phyloP scores from a whole-genome alignment of 2,797 vertebrate genomes.

The Rhabdophis nuchalis region DNA sequence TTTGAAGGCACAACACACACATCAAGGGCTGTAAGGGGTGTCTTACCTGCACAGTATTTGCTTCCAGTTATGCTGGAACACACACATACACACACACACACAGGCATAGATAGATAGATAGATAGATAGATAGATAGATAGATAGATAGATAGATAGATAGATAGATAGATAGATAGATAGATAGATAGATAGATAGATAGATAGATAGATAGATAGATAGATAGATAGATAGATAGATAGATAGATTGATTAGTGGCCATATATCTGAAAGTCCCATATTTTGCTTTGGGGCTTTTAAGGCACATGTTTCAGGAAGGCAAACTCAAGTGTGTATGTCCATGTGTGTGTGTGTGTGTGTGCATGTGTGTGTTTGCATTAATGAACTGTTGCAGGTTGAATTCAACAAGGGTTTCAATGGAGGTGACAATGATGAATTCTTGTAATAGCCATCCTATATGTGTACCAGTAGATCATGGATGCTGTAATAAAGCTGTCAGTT shows the following conservation, averaged over 20 bases:
- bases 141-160: too few relatives aligned
- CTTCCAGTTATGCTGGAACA: too few relatives aligned
- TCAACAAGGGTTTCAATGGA: not conserved
- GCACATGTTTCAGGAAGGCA: not conserved
- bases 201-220: too few relatives aligned
- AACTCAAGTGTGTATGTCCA: accelerated
- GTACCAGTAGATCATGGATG: not conserved
- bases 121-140: too few relatives aligned
- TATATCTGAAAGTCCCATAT: not conserved
- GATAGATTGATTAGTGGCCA: not conserved
- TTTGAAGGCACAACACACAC: too few relatives aligned
- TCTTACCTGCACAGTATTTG: too few relatives aligned
- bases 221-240: too few relatives aligned
- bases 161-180: too few relatives aligned
- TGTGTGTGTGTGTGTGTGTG: not conserved
- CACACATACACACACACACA: too few relatives aligned
- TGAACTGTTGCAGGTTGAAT: not conserved
- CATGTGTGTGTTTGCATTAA: not conserved
- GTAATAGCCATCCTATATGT: not conserved
- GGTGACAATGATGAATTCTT: not conserved
- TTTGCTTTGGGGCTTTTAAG: not conserved
- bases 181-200: too few relatives aligned
- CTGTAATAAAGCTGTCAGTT: not conserved
- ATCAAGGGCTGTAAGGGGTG: too few relatives aligned
- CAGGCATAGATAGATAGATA: too few relatives aligned